Evolutionary conservation across 2,113 vertebrate genomes (phyloP).

Genomic region (Lamprologus speciosus): DNA sequence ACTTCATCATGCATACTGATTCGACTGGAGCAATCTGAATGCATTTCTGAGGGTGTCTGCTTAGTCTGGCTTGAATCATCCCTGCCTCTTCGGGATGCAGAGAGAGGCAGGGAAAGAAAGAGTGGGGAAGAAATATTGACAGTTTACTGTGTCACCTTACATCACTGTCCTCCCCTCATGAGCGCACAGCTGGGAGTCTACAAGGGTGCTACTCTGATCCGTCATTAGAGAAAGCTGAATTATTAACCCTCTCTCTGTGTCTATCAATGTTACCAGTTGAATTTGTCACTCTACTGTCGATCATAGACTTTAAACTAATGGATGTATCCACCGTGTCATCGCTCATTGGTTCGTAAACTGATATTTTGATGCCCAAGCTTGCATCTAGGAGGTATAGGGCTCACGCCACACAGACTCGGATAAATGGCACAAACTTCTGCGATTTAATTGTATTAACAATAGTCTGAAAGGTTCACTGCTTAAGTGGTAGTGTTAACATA

Average conservation of each 20-base stretch:
- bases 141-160: slow-evolving; percentile 55
- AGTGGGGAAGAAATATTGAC: slow-evolving; percentile 23
- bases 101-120: neutral
- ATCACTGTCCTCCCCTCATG: slow-evolving; percentile 34
- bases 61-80: slow-evolving; percentile 18
- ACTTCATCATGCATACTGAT: slow-evolving; percentile 45
- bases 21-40: slow-evolving; percentile 7
- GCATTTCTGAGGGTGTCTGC: slow-evolving; percentile 13
- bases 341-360: neutral
- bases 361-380: neutral
- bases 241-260: neutral
- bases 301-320: neutral
- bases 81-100: neutral
- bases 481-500: neutral
- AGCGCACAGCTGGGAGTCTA: slow-evolving; percentile 37
- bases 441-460: neutral
- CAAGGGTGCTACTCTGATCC: slow-evolving; percentile 32
- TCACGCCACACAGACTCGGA: neutral
- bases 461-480: neutral
- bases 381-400: neutral
- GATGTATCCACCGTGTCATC: neutral
- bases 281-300: neutral
- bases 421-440: neutral
- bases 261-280: neutral
- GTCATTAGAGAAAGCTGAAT: neutral